Evolutionary conservation across 2,888 invertebrate species (phyloP).

Genomic region (Yponomeuta malinellus): DNA sequence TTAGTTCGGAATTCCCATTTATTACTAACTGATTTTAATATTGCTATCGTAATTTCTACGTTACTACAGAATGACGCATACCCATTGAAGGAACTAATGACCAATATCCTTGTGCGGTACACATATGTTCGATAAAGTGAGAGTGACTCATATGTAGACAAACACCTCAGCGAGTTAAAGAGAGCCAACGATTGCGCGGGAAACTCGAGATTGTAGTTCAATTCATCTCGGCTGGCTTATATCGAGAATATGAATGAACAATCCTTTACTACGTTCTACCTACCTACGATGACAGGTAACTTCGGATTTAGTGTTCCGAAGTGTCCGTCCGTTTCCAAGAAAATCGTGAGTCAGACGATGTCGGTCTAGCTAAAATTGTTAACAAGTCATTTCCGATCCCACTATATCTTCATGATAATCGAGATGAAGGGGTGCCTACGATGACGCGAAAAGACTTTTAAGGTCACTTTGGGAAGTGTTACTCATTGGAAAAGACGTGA

Average conservation of each 20-base stretch:
- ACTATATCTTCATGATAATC: conserved; percentile 6
- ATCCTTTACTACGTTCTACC: conserved; percentile 30
- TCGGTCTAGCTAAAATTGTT: neutral
- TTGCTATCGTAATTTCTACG: neutral
- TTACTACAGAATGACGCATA: conserved; percentile 37
- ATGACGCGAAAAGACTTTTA: neutral
- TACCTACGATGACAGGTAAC: conserved; percentile 5
- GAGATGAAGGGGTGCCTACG: neutral
- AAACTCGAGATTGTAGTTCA: conserved; percentile 32
- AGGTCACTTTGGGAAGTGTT: neutral
- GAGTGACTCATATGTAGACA: conserved; percentile 20
- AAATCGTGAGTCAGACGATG: conserved; percentile 40
- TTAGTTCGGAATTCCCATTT: neutral
- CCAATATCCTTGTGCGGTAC: conserved; percentile 26
- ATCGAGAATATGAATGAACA: conserved; percentile 58
- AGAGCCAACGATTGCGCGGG: conserved; percentile 36
- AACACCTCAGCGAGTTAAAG: conserved; percentile 31
- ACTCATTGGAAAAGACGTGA: neutral
- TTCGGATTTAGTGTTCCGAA: conserved; percentile 10
- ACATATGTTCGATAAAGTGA: conserved; percentile 20
- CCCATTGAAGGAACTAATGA: conserved; percentile 25
- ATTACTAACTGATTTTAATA: neutral
- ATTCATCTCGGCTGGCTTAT: conserved; percentile 45
- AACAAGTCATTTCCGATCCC: conserved; percentile 50
- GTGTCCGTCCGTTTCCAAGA: conserved; percentile 29